A percentile compares a stretch with the other conserved stretches of the same genome.
Evolutionary conservation across 1,140 invertebrate genomes (phyloP).

Genomic region (Drosophila ercepeae): DNA sequence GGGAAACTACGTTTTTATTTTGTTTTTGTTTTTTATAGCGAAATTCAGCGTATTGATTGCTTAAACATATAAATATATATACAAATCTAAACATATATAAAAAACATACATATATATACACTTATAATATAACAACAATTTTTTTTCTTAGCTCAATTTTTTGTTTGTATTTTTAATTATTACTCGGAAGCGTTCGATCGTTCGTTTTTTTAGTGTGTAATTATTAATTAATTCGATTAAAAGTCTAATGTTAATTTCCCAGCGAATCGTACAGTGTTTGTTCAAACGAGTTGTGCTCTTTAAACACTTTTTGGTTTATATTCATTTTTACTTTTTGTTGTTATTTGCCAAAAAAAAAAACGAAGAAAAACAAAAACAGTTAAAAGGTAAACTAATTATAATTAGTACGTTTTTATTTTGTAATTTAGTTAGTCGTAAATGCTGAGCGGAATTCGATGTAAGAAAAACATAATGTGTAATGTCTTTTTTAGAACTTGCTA

Average conservation of each 20-base stretch:
- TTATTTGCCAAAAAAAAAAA: slow-evolving; percentile 25
- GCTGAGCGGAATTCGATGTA: slow-evolving; percentile 35
- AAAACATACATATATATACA: slow-evolving; percentile 33
- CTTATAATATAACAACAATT: slow-evolving; percentile 3
- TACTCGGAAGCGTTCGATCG: slow-evolving; percentile 19
- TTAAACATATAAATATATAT: background rate
- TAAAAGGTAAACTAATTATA: background rate
- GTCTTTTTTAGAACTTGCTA: slow-evolving; percentile 54
- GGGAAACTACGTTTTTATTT: slow-evolving; percentile 10
- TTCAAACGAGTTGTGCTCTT: slow-evolving; percentile 69
- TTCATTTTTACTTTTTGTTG: slow-evolving; percentile 22
- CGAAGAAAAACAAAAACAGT: slow-evolving; percentile 2
- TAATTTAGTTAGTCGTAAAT: slow-evolving; percentile 31
- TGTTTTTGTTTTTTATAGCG: slow-evolving; percentile 56
- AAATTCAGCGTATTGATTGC: slow-evolving; percentile 36
- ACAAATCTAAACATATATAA: background rate
- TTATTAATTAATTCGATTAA: slow-evolving; percentile 49
- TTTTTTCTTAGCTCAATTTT: slow-evolving; percentile 47
- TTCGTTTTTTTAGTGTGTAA: slow-evolving; percentile 61
- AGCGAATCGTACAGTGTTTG: slow-evolving; percentile 57
- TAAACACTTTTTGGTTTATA: slow-evolving; percentile 63
- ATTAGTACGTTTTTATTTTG: slow-evolving; percentile 14
- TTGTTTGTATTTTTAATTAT: slow-evolving; percentile 47
- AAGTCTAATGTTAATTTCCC: slow-evolving; percentile 43
- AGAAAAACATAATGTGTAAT: slow-evolving; percentile 61